Conservation (phyloP, 1,140 invertebrate species). For the Drosophila sulfurigaster region DNA sequence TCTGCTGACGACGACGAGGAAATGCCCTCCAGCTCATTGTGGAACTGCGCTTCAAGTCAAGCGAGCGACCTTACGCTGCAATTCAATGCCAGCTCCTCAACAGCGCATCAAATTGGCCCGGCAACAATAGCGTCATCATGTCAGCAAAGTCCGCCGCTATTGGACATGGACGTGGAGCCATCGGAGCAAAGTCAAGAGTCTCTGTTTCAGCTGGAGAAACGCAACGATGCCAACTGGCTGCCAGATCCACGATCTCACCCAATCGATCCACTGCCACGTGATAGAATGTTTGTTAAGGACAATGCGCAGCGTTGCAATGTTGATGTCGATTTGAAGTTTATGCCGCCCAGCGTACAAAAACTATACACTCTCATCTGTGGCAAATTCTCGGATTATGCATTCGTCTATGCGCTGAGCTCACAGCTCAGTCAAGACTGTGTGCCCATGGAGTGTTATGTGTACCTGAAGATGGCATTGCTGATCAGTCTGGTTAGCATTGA, state of each 20-base stretch:
- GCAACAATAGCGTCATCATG: too few species aligned
- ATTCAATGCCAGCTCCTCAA: too few species aligned
- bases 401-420: conserved; percentile 69
- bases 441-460: conserved; percentile 77
- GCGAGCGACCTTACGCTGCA: too few species aligned
- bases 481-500: conserved; percentile 69
- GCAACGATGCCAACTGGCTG: too few species aligned
- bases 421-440: conserved; percentile 69
- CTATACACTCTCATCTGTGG: conserved; percentile 55
- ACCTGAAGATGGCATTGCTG: conserved; percentile 73
- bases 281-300: conserved; percentile 12
- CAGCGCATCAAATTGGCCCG: too few species aligned
- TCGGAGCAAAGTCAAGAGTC: neutral
- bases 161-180: conserved; percentile 45
- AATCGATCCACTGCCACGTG: neutral
- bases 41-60: too few species aligned
- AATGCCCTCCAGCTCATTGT: too few species aligned
- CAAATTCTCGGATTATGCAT: conserved; percentile 73
- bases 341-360: conserved; percentile 54
- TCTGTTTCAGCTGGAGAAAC: neutral
- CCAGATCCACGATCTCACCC: neutral
- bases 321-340: conserved; percentile 44
- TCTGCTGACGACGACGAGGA: too few species aligned
- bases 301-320: neutral
- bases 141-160: conserved; percentile 13